These are phyloP conservation scores for Apotomis capreana DNA, from an alignment of 2,888 invertebrate species.

Conservation along the genomic window DNA sequence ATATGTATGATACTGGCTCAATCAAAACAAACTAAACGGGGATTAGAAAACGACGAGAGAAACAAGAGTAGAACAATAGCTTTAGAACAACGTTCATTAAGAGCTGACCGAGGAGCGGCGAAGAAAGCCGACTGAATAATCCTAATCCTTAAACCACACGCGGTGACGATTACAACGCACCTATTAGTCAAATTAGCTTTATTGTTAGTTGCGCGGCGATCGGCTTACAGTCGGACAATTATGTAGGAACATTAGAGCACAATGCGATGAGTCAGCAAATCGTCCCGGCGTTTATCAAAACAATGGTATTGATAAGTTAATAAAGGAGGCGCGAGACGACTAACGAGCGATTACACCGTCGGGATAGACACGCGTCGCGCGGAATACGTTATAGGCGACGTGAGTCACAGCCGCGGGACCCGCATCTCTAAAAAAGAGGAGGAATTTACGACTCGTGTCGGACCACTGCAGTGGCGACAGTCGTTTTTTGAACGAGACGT, in stretches of 20 bases:
- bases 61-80: constrained; percentile 75
- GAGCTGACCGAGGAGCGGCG: constrained; percentile 59
- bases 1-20: constrained; percentile 31
- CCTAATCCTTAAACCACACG: constrained; percentile 82
- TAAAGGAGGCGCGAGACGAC: constrained; percentile 74
- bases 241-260: constrained; percentile 71
- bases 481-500: constrained; percentile 58
- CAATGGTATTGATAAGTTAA: constrained; percentile 84
- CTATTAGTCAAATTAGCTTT: constrained; percentile 83
- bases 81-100: constrained; percentile 73
- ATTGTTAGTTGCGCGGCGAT: constrained; percentile 80
- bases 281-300: constrained; percentile 80
- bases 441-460: constrained; percentile 67
- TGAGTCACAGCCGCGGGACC: constrained; percentile 62
- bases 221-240: constrained; percentile 80
- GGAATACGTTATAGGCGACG: constrained; percentile 69
- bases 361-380: constrained; percentile 68
- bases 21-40: constrained; percentile 48
- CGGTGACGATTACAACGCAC: constrained; percentile 81
- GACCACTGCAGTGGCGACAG: constrained; percentile 57
- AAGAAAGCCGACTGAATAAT: constrained; percentile 66
- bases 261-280: constrained; percentile 81
- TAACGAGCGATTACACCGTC: constrained; percentile 74
- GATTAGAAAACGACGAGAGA: constrained; percentile 49
- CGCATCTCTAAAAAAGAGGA: constrained; percentile 55